These are phyloP conservation scores for Indicator indicator DNA, from an alignment of 2,113 vertebrate genomes.

Conservation along the genomic window DNA sequence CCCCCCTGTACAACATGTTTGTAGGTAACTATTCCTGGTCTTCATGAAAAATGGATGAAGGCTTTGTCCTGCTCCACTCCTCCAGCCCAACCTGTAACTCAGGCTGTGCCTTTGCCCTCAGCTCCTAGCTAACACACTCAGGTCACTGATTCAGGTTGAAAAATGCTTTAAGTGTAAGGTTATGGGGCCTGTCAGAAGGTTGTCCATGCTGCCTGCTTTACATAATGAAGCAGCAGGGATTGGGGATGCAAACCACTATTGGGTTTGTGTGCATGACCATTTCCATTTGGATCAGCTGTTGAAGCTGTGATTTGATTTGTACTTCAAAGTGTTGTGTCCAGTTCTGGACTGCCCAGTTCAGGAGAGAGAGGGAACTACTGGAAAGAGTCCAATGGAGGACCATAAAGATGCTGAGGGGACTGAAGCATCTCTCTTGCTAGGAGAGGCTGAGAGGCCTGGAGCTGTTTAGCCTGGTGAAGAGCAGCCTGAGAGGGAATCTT, in stretches of 20 bases:
- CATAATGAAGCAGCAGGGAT: background rate
- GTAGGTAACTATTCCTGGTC: background rate
- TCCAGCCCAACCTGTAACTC: background rate
- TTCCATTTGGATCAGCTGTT: background rate
- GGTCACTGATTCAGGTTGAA: background rate
- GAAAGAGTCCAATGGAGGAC: too few species aligned
- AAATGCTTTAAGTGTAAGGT: background rate
- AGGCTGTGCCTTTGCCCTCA: background rate
- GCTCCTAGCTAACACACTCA: accelerated
- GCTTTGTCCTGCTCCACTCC: background rate
- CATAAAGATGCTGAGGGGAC: too few species aligned
- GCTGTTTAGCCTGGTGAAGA: too few species aligned
- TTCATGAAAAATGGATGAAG: background rate
- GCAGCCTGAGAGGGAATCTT: too few species aligned
- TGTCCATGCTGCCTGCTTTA: background rate
- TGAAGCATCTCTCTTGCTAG: too few species aligned
- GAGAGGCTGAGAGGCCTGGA: too few species aligned
- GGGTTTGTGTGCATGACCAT: accelerated
- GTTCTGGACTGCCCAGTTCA: too few species aligned
- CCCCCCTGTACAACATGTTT: conserved; percentile 27
- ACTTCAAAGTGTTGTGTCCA: background rate
- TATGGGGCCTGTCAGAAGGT: background rate
- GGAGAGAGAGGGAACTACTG: too few species aligned
- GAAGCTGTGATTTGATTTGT: background rate
- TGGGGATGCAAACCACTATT: background rate